Evolutionary conservation across 1,140 invertebrate species (phyloP), one percentile per base, ranked within the genome.

Genomic region (Helicoverpa armigera): DNA sequence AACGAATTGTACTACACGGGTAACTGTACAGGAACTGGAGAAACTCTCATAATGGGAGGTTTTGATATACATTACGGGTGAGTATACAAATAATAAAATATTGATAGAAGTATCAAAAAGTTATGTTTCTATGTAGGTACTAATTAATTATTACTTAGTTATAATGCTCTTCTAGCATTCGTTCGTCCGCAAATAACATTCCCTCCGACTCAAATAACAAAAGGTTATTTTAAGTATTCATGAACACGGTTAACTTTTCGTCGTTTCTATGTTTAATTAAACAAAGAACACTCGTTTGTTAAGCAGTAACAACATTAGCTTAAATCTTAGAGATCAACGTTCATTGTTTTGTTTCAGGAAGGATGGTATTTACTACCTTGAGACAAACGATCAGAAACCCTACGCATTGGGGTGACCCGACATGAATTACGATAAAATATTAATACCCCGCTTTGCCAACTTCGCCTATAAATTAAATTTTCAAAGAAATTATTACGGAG

Each of bases 11-110:
- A 95, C 75, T 92, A 94, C 82, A 73, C 90, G 0, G 94, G 94
- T 10, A 94, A 91, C 18, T 97, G 96, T 83, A 86, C 90, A 14
- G 91, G 94, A 53, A 95, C 95, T 18, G 89, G 91, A 2, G 89
- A 93, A 63, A 95, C 91, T 0, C 85, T 94, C 13, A 92, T 93
- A 67, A 96, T 97, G 96, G 96, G 96, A 3, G 95, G 95, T 76
- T 94, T 95, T 80, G 84, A 94, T 74, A 94, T 96, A 86, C 94
- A 96, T 89, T 95, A 94, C 81, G 95, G 93, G 95, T 95, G 87
- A 92, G 85, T 84, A 12, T 18, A 14, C 2, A 35, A 35, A n/a
- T 35, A n/a, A 13, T n/a, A 14, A 65, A 16, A 43, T 9, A 14
- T 16, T 10, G 31, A n/a, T 18, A n/a, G n/a, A n/a, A n/a, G n/a